Conservation (phyloP, 2,888 invertebrate genomes). For the Ennomos erosarius region DNA sequence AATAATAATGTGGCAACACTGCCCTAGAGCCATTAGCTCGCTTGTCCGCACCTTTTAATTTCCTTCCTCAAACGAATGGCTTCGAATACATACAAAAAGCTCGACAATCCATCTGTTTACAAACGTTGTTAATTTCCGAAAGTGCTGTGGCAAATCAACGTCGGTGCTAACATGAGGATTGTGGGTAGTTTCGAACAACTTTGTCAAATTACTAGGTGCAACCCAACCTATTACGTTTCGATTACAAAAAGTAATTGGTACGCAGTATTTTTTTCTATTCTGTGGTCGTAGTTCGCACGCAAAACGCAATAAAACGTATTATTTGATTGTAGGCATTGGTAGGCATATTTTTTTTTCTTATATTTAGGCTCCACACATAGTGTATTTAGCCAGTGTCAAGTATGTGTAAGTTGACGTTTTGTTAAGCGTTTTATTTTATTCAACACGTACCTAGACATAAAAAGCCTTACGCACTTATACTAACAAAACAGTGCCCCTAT, state of each 20-base stretch:
- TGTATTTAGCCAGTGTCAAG: no score
- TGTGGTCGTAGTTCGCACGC: no score
- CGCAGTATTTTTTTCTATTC: no score
- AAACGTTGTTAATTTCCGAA: conserved; percentile 48
- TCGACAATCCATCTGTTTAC: conserved; percentile 37
- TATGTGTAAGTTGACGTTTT: no score
- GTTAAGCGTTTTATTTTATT: no score
- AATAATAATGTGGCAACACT: conserved; percentile 14
- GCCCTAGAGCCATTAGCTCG: conserved; percentile 42
- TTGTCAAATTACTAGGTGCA: conserved; percentile 26
- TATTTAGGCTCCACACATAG: no score
- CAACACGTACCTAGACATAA: no score
- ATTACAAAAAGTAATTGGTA: conserved; percentile 9
- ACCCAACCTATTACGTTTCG: conserved; percentile 20
- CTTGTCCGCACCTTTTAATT: conserved; percentile 51
- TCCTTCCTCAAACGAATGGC: conserved; percentile 48
- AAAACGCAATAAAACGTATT: no score
- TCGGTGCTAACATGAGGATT: conserved; percentile 12
- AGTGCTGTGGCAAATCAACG: conserved; percentile 49
- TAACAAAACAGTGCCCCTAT: no score
- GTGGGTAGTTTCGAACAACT: conserved; percentile 23
- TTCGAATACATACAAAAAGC: conserved; percentile 34
- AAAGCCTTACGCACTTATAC: no score
- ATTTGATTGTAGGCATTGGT: no score
- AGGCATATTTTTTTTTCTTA: no score